phyloP scores from a whole-genome alignment of 2,888 invertebrate species.

The Subacronicta megacephala region DNA sequence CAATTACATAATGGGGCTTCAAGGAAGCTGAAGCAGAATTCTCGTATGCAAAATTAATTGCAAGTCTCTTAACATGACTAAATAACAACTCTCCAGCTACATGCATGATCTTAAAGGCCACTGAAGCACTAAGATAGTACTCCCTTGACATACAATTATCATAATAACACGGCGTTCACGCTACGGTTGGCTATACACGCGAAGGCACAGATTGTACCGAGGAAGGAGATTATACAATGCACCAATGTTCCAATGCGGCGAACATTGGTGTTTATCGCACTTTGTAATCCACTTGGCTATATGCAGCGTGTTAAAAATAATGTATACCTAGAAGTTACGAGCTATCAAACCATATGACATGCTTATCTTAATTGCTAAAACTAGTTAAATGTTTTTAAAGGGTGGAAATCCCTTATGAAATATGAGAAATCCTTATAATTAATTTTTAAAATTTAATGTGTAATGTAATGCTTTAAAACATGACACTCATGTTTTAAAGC shows the following conservation, averaged over 20 bases:
- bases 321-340: no score
- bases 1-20: no score
- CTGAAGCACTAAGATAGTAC: conserved; percentile 24
- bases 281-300: conserved; percentile 12
- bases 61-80: conserved; percentile 17
- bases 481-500: no score
- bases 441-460: no score
- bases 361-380: no score
- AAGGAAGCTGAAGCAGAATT: no score
- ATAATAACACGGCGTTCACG: conserved; percentile 18
- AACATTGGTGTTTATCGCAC: conserved; percentile 14
- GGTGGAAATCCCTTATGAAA: no score
- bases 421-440: no score
- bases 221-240: conserved; percentile 43
- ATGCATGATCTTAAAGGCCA: conserved; percentile 16
- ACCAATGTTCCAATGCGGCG: conserved; percentile 26
- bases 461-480: no score
- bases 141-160: conserved; percentile 20
- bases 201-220: conserved; percentile 43
- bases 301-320: conserved; percentile 1
- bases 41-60: conserved; percentile 2
- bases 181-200: conserved; percentile 17
- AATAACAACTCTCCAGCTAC: background rate
- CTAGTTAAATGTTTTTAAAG: no score
- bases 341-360: background rate